Evolutionary conservation across 2,888 invertebrate species (phyloP).

Genomic region (Trissolcus japonicus): DNA sequence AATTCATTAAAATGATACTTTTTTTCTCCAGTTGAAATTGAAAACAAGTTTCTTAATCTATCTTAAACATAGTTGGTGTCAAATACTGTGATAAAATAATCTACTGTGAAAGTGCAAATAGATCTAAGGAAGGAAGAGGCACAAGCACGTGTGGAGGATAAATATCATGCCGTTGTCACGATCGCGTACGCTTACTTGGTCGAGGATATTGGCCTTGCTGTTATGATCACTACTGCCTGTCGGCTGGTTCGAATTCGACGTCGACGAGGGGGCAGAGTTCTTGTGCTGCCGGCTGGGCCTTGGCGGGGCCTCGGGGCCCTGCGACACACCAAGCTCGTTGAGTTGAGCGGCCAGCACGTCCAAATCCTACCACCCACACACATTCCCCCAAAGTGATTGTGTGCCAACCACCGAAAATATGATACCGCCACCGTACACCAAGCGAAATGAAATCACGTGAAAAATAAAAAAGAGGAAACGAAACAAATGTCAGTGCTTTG

Average conservation of each 20-base stretch:
- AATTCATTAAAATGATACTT: too few relatives aligned
- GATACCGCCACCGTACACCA: slow-evolving; percentile 44
- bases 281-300: slow-evolving; percentile 77
- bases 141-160: slow-evolving; percentile 41
- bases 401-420: slow-evolving; percentile 60
- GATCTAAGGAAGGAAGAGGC: slow-evolving; percentile 25
- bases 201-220: slow-evolving; percentile 74
- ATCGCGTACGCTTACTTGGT: slow-evolving; percentile 69
- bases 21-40: not conserved
- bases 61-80: slow-evolving; percentile 17
- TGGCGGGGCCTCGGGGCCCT: slow-evolving; percentile 84
- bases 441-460: slow-evolving; percentile 39
- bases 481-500: not conserved
- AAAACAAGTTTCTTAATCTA: slow-evolving; percentile 30
- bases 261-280: slow-evolving; percentile 66
- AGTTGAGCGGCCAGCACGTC: slow-evolving; percentile 97
- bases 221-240: slow-evolving; percentile 70
- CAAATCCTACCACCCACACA: slow-evolving; percentile 86
- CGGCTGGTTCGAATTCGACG: slow-evolving; percentile 68
- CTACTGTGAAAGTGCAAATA: slow-evolving; percentile 16
- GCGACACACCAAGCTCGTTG: slow-evolving; percentile 91
- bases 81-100: not conserved
- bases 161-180: slow-evolving; percentile 46
- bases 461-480: not conserved
- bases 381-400: slow-evolving; percentile 68